A percentile compares a stretch with the other conserved stretches of the same genome.
Conservation (phyloP, 2,113 vertebrate species). For the Pungitius pungitius region DNA sequence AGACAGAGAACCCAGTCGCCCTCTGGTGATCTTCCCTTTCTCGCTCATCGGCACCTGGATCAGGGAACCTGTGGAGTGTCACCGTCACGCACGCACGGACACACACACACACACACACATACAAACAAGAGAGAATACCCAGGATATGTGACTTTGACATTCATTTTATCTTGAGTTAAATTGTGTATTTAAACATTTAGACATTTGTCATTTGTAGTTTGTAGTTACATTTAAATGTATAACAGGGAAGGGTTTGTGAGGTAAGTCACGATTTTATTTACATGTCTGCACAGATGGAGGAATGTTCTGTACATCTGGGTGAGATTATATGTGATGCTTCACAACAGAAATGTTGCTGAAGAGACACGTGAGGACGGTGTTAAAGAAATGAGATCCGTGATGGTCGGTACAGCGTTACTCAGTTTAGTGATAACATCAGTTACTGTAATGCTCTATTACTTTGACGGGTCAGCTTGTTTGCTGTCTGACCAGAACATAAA, state of each 20-base stretch:
- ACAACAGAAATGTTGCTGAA: not conserved
- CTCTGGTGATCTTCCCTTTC: conserved; percentile 93
- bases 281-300: conserved; percentile 16
- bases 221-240: not conserved
- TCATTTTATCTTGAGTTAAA: not conserved
- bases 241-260: not conserved
- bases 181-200: not conserved
- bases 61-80: conserved; percentile 82
- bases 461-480: not conserved
- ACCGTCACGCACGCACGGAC: not conserved
- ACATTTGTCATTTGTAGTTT: not conserved
- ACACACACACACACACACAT: conserved; percentile 4
- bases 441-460: not conserved
- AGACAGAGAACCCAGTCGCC: conserved; percentile 94
- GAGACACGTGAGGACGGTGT: conserved; percentile 1
- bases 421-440: not conserved
- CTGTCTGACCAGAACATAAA: not conserved
- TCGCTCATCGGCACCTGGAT: conserved; percentile 97
- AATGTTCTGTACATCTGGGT: conserved; percentile 19
- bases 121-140: not conserved
- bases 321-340: conserved; percentile 11
- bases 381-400: not conserved
- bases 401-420: not conserved
- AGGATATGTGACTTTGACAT: not conserved
- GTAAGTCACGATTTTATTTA: conserved; percentile 5